Evolutionary conservation across 92 coral and sea anemone species (phyloP).

Genomic region (Pocillopora meandrina): DNA sequence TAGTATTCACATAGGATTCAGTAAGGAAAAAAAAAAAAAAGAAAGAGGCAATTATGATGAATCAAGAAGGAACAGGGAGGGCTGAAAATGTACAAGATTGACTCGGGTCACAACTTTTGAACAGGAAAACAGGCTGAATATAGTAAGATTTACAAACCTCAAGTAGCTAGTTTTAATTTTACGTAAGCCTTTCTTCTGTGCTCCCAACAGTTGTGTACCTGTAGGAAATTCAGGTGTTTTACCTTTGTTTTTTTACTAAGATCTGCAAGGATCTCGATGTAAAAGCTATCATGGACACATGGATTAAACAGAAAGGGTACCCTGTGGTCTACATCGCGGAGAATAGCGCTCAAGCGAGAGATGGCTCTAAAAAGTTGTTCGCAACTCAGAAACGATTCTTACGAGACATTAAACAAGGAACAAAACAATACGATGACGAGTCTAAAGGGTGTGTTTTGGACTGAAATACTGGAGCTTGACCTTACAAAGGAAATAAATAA

Average conservation of each 20-base stretch:
- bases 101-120: too few species aligned
- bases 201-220: background rate
- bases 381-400: constrained; percentile 86
- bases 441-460: constrained; percentile 54
- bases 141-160: too few species aligned
- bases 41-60: too few species aligned
- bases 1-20: too few species aligned
- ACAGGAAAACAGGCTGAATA: too few species aligned
- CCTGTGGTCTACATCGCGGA: constrained; percentile 82
- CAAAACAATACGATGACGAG: constrained; percentile 56
- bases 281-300: constrained; percentile 95
- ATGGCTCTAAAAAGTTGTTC: constrained; percentile 36
- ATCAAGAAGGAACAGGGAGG: too few species aligned
- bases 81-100: too few species aligned
- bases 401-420: constrained; percentile 68
- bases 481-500: too few species aligned
- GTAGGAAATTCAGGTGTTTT: background rate
- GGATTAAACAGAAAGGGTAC: constrained; percentile 96
- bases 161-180: too few species aligned
- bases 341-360: constrained; percentile 43
- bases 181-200: too few species aligned
- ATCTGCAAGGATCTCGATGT: constrained; percentile 80
- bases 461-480: background rate
- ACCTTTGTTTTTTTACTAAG: constrained; percentile 19
- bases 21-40: too few species aligned